Conservation (phyloP, 1,140 invertebrate species). For the Cepaea nemoralis region DNA sequence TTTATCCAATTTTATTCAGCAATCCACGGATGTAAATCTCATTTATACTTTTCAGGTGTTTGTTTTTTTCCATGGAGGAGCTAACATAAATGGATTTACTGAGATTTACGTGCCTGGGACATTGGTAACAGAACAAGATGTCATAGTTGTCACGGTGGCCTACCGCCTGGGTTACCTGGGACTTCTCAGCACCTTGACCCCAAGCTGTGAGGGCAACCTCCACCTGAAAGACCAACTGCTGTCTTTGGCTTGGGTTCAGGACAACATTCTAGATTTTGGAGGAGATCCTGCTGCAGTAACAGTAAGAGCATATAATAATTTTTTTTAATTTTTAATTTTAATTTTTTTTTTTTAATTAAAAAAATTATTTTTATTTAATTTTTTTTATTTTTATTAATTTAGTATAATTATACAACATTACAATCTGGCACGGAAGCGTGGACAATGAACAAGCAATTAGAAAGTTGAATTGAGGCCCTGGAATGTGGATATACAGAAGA, state of each 20-base stretch:
- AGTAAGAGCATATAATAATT: slow-evolving; percentile 73
- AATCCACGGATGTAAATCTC: too few relatives aligned
- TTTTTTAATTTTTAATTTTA: too few relatives aligned
- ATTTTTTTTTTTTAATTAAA: too few relatives aligned
- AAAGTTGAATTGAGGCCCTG: too few relatives aligned
- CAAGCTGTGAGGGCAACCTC: slow-evolving; percentile 61
- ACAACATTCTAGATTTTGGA: slow-evolving; percentile 81
- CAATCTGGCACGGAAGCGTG: too few relatives aligned
- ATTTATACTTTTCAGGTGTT: slow-evolving; percentile 84
- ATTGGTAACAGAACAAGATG: slow-evolving; percentile 81
- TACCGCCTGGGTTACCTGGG: slow-evolving; percentile 87
- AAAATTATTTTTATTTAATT: too few relatives aligned
- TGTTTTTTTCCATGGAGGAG: slow-evolving; percentile 96
- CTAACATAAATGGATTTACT: slow-evolving; percentile 87
- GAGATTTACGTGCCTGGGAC: slow-evolving; percentile 87
- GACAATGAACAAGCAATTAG: too few relatives aligned
- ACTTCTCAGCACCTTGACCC: slow-evolving; percentile 77
- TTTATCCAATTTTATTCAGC: too few relatives aligned
- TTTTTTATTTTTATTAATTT: too few relatives aligned
- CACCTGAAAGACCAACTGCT: slow-evolving; percentile 77
- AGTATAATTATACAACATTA: too few relatives aligned
- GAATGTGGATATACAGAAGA: too few relatives aligned
- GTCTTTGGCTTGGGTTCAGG: slow-evolving; percentile 80
- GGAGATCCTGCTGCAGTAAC: slow-evolving; percentile 69
- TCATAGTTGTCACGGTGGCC: slow-evolving; percentile 82